Evolutionary conservation across 2,113 vertebrate genomes (phyloP), one percentile per base, ranked within the genome.

Genomic region (Archilochus colubris): DNA sequence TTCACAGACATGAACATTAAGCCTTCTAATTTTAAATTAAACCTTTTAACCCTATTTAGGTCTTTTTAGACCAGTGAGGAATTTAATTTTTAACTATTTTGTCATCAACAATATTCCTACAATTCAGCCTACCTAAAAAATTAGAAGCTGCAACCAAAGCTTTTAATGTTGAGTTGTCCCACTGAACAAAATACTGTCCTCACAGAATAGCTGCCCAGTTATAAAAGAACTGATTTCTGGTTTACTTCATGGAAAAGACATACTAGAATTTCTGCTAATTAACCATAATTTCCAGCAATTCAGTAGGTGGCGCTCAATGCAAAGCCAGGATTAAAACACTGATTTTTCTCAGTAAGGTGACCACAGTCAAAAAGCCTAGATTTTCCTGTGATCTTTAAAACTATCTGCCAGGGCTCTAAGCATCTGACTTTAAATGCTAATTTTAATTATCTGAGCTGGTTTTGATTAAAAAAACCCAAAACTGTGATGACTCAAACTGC

Each of bases 281-380:
- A 74, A 72, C 17, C 13, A 10, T 21, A 74, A 83, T 50, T 54
- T 57, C 5, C 36, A 59, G 27, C 12, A 73, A 21, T n/a, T 94
- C 94, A 91, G 72, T 10, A 97, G 94, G 61, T 91, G 94, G 90
- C 57, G 53, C 92, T 93, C 68, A 44, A 15, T 4, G 20, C 6
- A 0, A 85, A 88, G 46, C 31, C 22, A 70, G 36, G 80, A 70
- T 31, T 28, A 64, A 44, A 89, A 64, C 5, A 9, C 27, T 69
- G 3, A 40, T 58, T 80, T 36, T n/a, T 8, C 9, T 79, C 36
- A 54, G 63, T 21, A 50, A 55, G 4, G 40, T 16, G 3, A 63
- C 19, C 24, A 69, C 3, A 28, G 14, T 53, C 22, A 20, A 4
- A 50, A 72, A 72, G 6, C 31, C 22, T 6, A 0, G 3, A 36